A percentile compares a stretch with the other conserved stretches of the same genome.
Evolutionary conservation across 2,888 invertebrate genomes (phyloP).

Genomic region (Neuroscelio doddi): DNA sequence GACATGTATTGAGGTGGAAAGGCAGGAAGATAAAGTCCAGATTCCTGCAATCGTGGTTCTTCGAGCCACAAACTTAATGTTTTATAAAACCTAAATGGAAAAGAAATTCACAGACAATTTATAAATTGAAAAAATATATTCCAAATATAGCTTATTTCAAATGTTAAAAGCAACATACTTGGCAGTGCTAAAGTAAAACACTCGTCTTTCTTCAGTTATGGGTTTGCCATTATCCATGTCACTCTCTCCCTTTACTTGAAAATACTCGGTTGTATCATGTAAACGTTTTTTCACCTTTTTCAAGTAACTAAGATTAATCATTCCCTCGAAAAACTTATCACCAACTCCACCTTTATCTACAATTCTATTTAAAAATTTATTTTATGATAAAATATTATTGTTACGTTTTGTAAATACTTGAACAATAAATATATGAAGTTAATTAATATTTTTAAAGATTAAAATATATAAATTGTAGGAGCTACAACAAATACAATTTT

Average conservation of each 20-base stretch:
- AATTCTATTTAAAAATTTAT: constrained; percentile 66
- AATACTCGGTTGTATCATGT: constrained; percentile 77
- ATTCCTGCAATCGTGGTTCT: constrained; percentile 82
- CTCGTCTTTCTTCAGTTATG: constrained; percentile 65
- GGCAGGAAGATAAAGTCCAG: constrained; percentile 78
- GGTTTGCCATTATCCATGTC: constrained; percentile 66
- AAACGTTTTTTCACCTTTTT: constrained; percentile 81
- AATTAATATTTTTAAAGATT: too few relatives aligned
- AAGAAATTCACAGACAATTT: constrained; percentile 7
- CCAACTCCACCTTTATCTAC: constrained; percentile 79
- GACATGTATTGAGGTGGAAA: constrained; percentile 84
- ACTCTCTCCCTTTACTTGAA: constrained; percentile 73
- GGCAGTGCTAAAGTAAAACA: constrained; percentile 66
- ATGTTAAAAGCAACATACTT: constrained; percentile 62
- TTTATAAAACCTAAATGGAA: constrained; percentile 75
- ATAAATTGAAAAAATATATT: constrained; percentile 17
- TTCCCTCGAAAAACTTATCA: constrained; percentile 82
- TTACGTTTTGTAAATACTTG: too few relatives aligned
- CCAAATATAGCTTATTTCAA: constrained; percentile 1
- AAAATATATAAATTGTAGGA: too few relatives aligned
- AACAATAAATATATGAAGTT: too few relatives aligned
- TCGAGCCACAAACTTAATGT: constrained; percentile 85
- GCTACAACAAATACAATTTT: too few relatives aligned
- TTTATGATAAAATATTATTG: constrained; percentile 22
- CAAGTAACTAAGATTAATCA: constrained; percentile 78